Evolutionary conservation across 2,797 vertebrate species (phyloP), one percentile per base, ranked within the genome.

Genomic region (Corythornis leucogaster): DNA sequence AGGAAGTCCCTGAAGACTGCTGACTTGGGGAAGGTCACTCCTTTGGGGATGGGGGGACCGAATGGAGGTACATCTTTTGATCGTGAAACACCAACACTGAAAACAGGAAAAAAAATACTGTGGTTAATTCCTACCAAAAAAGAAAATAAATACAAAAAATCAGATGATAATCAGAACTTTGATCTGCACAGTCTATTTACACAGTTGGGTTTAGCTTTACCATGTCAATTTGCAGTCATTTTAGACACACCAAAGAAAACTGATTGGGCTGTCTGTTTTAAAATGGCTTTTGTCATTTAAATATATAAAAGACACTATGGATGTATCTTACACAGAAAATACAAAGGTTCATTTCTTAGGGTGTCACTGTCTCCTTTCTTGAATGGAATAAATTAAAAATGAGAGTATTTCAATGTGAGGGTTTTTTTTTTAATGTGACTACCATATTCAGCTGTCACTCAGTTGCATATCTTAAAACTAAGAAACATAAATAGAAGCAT

Each of bases 1-100:
- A 99, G 98, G 97, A 99, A 99, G 99, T 99, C 99, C 98, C 99
- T 98, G 97, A 99, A 99, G 86, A 99, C 99, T 2, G 99, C 99
- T 2, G 99, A 99, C 96, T 99, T 99, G 61, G 99, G 99, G 93
- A 99, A 99, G 87, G 99, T 99, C 79, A 99, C 99, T 74, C 98
- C 98, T 98, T 99, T 99, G 88, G 99, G 99, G 92, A 99, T 99
- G 7, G 99, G 99, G 57, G 99, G 99, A 24, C 99, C 99, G 7
- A 99, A 99, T 0, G 99, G 98, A 84, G 99, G 99, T 77, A 99
- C 99, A 46, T 99, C 99, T 98, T 99, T 99, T 63, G 99, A 99
- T 94, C 99, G 98, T 90, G 99, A 99, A 83, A 99, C 99, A 21
- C 99, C 99, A 92, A 99, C 99, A 46, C 99, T 99, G 96, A 6